A percentile compares a stretch with the other conserved stretches of the same genome.
Conservation (phyloP, 2,113 vertebrate genomes). For the Paratilapia polleni region DNA sequence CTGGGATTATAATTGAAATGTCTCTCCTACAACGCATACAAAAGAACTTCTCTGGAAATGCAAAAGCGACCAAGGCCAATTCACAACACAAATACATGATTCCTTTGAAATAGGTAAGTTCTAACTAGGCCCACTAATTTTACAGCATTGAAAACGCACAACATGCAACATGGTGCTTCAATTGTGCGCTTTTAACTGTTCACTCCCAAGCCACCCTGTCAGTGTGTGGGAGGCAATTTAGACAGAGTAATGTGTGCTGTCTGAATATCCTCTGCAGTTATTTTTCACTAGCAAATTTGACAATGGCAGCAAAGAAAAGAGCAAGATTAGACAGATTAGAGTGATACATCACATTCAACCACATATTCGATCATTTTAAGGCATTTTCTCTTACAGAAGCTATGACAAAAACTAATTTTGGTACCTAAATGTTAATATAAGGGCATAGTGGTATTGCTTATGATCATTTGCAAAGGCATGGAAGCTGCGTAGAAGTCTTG, state of each 20-base stretch:
- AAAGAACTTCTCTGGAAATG: background rate
- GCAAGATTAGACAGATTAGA: constrained; percentile 40
- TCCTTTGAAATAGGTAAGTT: background rate
- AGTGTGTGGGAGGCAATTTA: constrained; percentile 52
- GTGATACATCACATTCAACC: constrained; percentile 49
- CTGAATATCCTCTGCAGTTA: constrained; percentile 55
- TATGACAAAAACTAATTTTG: constrained; percentile 6
- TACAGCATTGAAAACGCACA: constrained; percentile 17
- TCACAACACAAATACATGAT: background rate
- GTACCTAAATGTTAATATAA: constrained; percentile 16
- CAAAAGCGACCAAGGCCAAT: background rate
- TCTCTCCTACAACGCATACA: background rate
- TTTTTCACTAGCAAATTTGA: constrained; percentile 58
- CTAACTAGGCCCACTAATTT: constrained; percentile 4
- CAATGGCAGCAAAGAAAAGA: constrained; percentile 29
- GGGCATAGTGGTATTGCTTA: background rate
- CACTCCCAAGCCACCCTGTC: constrained; percentile 34
- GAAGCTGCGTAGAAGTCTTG: background rate
- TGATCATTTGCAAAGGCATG: background rate
- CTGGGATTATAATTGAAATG: constrained; percentile 7
- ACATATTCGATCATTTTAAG: constrained; percentile 21
- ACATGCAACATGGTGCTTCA: background rate
- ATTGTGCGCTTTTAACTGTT: constrained; percentile 42
- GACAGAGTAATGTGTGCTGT: constrained; percentile 55
- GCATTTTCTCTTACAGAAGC: background rate